phyloP scores from a whole-genome alignment of 2,888 invertebrate genomes.

The Gnatocerus cornutus region DNA sequence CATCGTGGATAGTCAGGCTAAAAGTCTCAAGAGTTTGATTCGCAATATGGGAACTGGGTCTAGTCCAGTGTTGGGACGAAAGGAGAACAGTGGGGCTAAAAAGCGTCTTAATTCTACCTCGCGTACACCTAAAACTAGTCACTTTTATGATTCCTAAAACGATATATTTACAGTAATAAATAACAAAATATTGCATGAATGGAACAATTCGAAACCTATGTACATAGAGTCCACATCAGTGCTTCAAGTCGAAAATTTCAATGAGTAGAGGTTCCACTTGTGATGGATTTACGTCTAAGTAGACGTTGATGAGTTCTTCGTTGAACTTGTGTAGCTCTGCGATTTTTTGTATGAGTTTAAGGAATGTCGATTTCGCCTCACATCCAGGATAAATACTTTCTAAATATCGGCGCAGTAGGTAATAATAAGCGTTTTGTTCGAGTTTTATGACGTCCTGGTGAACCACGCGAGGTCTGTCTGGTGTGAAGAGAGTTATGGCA shows the following conservation, averaged over 20 bases:
- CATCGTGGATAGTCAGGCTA: constrained; percentile 78
- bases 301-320: constrained; percentile 93
- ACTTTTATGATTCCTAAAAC: constrained; percentile 53
- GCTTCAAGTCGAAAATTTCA: constrained; percentile 96
- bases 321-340: constrained; percentile 91
- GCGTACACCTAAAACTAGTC: constrained; percentile 47
- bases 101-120: constrained; percentile 55
- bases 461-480: constrained; percentile 85
- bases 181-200: constrained; percentile 28
- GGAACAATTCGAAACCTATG: constrained; percentile 25
- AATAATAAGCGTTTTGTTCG: constrained; percentile 94
- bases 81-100: constrained; percentile 74
- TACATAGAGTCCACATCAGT: constrained; percentile 55
- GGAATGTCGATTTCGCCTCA: constrained; percentile 90
- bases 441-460: constrained; percentile 89
- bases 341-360: constrained; percentile 92
- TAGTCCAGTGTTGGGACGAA: constrained; percentile 86
- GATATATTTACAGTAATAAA: constrained; percentile 36
- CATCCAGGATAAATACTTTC: constrained; percentile 89
- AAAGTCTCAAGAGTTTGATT: constrained; percentile 85
- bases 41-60: constrained; percentile 86
- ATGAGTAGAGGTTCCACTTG: constrained; percentile 93
- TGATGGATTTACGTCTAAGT: constrained; percentile 93
- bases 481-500: constrained; percentile 92
- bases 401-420: constrained; percentile 86